Evolutionary conservation across 1,140 invertebrate genomes (phyloP), one percentile per base, ranked within the genome.

Genomic region (Ephestia elutella): DNA sequence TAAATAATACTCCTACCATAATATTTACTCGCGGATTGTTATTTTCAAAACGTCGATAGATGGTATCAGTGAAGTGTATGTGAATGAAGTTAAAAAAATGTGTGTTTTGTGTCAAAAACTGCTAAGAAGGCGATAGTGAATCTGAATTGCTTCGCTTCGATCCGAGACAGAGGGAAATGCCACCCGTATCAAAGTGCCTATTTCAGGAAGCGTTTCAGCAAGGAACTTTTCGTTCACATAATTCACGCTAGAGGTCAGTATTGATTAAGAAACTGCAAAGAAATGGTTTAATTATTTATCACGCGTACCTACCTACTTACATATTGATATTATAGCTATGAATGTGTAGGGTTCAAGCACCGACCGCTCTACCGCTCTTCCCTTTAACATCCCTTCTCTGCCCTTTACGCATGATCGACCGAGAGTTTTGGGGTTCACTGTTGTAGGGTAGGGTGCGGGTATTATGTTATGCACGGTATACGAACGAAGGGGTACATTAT

Each of bases 331-430:
- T 74, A 63, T 73, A 63, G 65, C 65, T 73, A 75, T 73, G 48
- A 35, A 60, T 73, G 66, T 65, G 56, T 75, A 75, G 76, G 66
- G 79, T 84, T 83, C 78, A 81, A 84, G 66, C 79, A 79, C 73
- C 81, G 79, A 71, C 66, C 75, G 68, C 70, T 79, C 80, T 82
- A 71, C 66, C 75, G 68, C 70, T 79, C 80, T 82, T 82, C 79
- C 80, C 79, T 82, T 76, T 82, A 82, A 70, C 85, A 87, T 85
- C 85, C 85, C 85, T 87, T 86, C 82, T 83, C 71, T 80, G 82
- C 82, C 85, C 86, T 86, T 85, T 88, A 86, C 82, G 83, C 83
- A 86, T 86, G 83, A 88, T 88, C 86, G 86, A 85, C 82, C 86
- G 77, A 74, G 78, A 77, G 76, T 83, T 86, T 84, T 81, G 82